A percentile compares a stretch with the other conserved stretches of the same genome.
Conservation (phyloP, 2,113 vertebrate genomes). For the Lanius collurio region DNA sequence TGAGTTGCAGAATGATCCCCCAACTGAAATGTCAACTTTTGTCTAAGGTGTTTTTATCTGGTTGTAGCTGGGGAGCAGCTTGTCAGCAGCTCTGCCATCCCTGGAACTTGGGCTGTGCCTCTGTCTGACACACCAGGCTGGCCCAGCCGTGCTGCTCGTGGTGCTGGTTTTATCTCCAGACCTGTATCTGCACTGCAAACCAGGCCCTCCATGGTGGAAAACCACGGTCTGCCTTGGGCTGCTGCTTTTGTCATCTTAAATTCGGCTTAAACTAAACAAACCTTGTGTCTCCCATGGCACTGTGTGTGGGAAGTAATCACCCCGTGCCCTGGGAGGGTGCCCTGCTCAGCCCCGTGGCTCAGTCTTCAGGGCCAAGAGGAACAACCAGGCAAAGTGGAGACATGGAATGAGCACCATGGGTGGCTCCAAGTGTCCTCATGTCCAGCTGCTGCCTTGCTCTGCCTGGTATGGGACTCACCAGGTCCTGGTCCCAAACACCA, state of each 20-base stretch:
- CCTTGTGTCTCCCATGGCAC: fast-evolving
- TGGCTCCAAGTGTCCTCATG: not conserved
- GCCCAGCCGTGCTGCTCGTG: not conserved
- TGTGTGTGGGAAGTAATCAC: not conserved
- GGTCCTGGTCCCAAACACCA: not conserved
- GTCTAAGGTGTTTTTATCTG: not conserved
- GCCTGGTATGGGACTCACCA: not conserved
- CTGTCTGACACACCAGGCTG: not conserved
- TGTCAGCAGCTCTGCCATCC: not conserved
- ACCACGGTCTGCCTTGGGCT: not conserved
- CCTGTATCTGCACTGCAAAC: not conserved
- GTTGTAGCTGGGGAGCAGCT: not conserved
- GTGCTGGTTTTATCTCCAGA: not conserved
- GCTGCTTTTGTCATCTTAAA: not conserved
- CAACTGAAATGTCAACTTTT: not conserved
- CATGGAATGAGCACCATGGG: fast-evolving
- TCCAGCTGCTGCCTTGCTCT: not conserved
- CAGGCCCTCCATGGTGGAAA: not conserved
- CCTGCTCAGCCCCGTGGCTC: not conserved
- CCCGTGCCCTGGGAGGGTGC: fast-evolving
- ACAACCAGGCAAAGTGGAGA: not conserved
- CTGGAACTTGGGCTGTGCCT: not conserved
- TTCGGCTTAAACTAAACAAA: not conserved
- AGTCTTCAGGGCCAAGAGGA: not conserved
- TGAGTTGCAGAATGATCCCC: not conserved